A percentile compares a stretch with the other conserved stretches of the same genome.
Evolutionary conservation across 2,888 invertebrate genomes (phyloP).

Genomic region (Megaustenia siamemsis): DNA sequence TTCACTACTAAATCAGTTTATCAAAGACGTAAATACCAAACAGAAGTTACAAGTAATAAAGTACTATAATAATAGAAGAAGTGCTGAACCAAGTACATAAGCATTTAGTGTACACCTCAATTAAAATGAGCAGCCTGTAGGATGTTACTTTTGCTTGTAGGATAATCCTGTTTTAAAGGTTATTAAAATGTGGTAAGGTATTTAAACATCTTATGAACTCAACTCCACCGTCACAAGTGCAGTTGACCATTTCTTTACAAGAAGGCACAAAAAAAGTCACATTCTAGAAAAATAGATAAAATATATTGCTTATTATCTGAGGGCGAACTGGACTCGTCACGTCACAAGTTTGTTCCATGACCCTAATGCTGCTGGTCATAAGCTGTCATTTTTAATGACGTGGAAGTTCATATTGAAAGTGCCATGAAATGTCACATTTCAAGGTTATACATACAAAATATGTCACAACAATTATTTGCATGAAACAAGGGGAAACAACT

Average conservation of each 20-base stretch:
- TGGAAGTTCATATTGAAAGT: background rate
- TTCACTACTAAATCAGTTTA: too few species aligned
- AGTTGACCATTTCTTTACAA: background rate
- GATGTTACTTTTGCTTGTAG: too few species aligned
- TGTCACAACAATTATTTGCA: background rate
- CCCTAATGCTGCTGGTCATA: background rate
- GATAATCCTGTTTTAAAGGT: too few species aligned
- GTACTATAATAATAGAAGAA: too few species aligned
- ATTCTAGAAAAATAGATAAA: background rate
- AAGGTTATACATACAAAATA: background rate
- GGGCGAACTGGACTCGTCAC: background rate
- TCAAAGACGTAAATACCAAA: too few species aligned
- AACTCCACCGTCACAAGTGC: background rate
- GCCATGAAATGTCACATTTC: background rate
- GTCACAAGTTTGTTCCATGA: background rate
- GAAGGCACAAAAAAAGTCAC: background rate
- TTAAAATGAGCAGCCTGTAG: too few species aligned
- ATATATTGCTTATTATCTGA: background rate
- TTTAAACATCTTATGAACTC: background rate
- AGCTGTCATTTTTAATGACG: background rate
- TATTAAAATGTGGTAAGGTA: too few species aligned
- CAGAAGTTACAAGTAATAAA: too few species aligned
- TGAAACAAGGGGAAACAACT: background rate
- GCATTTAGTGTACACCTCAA: too few species aligned
- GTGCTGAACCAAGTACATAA: too few species aligned